Conservation (phyloP, 2,888 invertebrate species). For the Rotaria socialis region DNA sequence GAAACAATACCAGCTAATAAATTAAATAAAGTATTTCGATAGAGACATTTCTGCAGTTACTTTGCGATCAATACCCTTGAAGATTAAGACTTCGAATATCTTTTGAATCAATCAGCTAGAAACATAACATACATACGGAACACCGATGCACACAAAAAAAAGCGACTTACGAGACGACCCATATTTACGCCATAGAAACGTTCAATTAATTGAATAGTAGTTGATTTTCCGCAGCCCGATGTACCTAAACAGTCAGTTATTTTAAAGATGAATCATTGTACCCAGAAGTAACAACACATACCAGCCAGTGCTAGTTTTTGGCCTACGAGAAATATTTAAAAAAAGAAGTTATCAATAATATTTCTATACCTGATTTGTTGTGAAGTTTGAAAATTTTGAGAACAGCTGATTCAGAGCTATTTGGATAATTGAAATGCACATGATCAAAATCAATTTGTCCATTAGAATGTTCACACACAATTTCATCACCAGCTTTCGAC, state of each 20-base stretch:
- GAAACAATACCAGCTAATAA: slow-evolving; percentile 74
- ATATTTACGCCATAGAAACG: slow-evolving; percentile 38
- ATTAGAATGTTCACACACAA: background rate
- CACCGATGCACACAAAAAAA: background rate
- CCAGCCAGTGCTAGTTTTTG: slow-evolving; percentile 41
- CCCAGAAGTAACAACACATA: background rate
- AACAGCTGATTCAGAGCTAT: slow-evolving; percentile 53
- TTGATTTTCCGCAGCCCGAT: slow-evolving; percentile 44
- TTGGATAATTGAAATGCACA: slow-evolving; percentile 57
- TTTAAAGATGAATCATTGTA: background rate
- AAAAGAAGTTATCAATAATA: background rate
- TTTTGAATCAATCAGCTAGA: background rate
- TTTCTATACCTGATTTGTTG: background rate
- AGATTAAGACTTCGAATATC: slow-evolving; percentile 38
- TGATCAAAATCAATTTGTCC: slow-evolving; percentile 55
- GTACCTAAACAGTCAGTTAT: background rate
- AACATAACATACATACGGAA: background rate
- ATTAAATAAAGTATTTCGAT: no score
- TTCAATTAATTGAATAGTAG: slow-evolving; percentile 38
- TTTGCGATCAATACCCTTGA: slow-evolving; percentile 42
- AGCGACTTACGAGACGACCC: background rate
- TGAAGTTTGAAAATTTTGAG: slow-evolving; percentile 16
- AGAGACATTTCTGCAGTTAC: no score
- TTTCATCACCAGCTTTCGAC: slow-evolving; percentile 49
- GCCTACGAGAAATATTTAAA: background rate